Base-by-base conservation (phyloP, 2,797 vertebrate genomes). In the Miichthys miiuy region DNA sequence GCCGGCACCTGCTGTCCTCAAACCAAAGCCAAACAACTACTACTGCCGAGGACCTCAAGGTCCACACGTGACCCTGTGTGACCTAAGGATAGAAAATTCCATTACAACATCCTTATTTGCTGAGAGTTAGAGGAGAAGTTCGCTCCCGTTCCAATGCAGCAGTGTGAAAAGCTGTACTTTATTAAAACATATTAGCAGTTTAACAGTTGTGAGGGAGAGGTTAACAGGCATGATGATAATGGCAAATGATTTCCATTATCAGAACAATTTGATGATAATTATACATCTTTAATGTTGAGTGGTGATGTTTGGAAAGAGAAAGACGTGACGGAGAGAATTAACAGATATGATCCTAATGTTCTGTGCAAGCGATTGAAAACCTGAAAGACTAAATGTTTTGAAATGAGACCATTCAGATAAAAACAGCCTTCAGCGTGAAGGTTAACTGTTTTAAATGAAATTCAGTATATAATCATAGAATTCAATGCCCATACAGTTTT, bases 131-230 rank as follows among this genome's bases (percentile, higher is more conserved):
- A 63, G 9, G 16, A 67, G 18, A 56, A 17, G 44, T 44, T 74
- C 20, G 12, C 21, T 41, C 27, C 38, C 30, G 58, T 57, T 69
- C 16, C 14, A 41, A 23, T 14, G 1, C 5, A 21, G 0, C 60
- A 17, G 47, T 46, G 17, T 54, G 57, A 70, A 79, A 64, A 61
- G 17, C 27, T 3, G 11, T 12, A 27, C 58, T 82, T 79, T 13
- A 74, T 63, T 44, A 74, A 69, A 80, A 79, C 46, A 50, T 27
- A 79, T 68, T 18, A 69, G 23, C 58, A 18, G 52, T 55, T 79
- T 42, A 50, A 52, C 38, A 52, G 68, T 23, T 18, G 25, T 48
- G 55, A 55, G 41, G 0, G 6, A 72, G 64, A 73, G 74, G 71
- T 85, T 69, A 72, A 73, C 72, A 76, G 61, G 62, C 61, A 6